phyloP scores from a whole-genome alignment of 1,140 invertebrate genomes.

The Bombus sibiricus region DNA sequence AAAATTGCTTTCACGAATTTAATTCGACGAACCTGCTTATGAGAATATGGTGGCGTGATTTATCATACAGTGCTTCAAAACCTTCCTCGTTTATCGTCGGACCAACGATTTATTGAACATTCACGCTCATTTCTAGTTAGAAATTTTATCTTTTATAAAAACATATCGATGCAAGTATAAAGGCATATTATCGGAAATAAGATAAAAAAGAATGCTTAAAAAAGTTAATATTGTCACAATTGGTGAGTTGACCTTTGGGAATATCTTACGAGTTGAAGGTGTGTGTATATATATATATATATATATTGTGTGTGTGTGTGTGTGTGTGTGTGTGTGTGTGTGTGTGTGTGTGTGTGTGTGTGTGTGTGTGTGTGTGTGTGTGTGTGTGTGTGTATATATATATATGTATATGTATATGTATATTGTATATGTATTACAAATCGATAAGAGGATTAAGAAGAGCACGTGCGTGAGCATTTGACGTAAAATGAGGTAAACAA shows the following conservation, averaged over 20 bases:
- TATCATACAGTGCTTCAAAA: background rate
- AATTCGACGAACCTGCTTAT: background rate
- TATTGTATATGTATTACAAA: background rate
- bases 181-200: background rate
- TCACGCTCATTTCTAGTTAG: background rate
- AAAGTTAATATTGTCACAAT: background rate
- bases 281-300: too few species aligned
- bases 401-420: too few species aligned
- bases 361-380: too few species aligned
- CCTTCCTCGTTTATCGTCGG: background rate
- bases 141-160: background rate
- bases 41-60: background rate
- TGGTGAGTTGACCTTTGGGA: background rate
- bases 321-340: too few species aligned
- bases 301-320: too few species aligned
- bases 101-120: background rate
- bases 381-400: too few species aligned
- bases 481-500: conserved; percentile 7
- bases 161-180: background rate
- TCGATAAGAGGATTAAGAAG: background rate
- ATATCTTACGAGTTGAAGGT: background rate
- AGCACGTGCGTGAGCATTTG: conserved; percentile 2
- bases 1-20: conserved; percentile 40
- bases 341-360: too few species aligned
- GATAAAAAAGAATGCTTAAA: background rate